Conservation (phyloP, 2,888 invertebrate species). For the Cheilosia variabilis region DNA sequence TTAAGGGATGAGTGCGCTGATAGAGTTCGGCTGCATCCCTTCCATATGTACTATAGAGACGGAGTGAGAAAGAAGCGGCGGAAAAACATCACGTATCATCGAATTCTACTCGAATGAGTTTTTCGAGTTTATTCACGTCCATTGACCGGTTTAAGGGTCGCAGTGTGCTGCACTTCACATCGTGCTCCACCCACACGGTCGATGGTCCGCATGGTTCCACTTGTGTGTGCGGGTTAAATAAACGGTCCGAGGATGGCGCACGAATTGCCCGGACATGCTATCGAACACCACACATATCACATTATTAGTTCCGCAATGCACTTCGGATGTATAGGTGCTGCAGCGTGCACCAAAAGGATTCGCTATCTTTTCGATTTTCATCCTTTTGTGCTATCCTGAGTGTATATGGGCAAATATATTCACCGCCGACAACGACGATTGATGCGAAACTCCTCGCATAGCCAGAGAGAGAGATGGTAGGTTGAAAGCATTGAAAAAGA, state of each 20-base stretch:
- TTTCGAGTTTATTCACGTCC: conserved; percentile 68
- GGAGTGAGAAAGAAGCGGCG: not conserved
- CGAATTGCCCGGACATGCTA: conserved; percentile 46
- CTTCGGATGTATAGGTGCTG: conserved; percentile 27
- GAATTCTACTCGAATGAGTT: conserved; percentile 64
- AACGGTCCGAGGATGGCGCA: conserved; percentile 34
- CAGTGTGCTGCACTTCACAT: conserved; percentile 6
- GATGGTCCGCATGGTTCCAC: conserved; percentile 45
- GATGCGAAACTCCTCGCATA: conserved; percentile 7
- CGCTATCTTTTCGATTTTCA: not conserved
- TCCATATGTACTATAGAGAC: not conserved
- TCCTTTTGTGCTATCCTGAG: conserved; percentile 21
- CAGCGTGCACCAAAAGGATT: conserved; percentile 33
- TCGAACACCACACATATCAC: conserved; percentile 58
- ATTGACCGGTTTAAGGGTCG: conserved; percentile 56
- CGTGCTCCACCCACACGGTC: conserved; percentile 28
- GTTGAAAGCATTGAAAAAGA: conserved; percentile 20
- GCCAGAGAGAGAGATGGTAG: not conserved
- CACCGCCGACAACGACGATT: conserved; percentile 9
- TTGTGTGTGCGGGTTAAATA: conserved; percentile 62
- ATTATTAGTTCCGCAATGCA: conserved; percentile 68
- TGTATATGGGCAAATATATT: conserved; percentile 43
- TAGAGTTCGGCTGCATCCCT: not conserved
- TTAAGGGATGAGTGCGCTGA: conserved; percentile 44
- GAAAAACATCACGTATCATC: conserved; percentile 63